Base-by-base conservation (phyloP, 2,888 invertebrate genomes). In the Endotricha flammealis region DNA sequence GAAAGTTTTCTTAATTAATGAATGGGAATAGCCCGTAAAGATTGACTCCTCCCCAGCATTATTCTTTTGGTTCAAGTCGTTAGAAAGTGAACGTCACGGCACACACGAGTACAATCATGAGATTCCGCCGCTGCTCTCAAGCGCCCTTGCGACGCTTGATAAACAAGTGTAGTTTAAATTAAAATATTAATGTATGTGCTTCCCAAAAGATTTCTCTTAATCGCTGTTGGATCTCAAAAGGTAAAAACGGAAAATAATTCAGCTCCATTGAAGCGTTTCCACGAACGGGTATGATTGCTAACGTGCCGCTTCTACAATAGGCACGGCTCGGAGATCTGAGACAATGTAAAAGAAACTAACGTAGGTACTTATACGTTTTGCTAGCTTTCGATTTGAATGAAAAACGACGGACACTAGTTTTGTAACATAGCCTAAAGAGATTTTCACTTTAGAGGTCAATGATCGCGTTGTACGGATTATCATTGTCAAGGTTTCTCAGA, bases 1-100 rank as follows among this genome's bases (percentile, higher is more conserved):
- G 69, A 76, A 76, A 78, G 72, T 79, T 75, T 71, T 64, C 64
- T 65, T 66, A 73, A 77, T 73, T 77, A 79, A 75, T 73, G 65
- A 64, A 64, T 73, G 69, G 58, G 66, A 72, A 64, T 66, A 58
- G 50, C 45, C 57, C 48, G 44, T 64, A 57, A 57, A 64, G 60
- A 62, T 63, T 51, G 64, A 54, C 63, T 64, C 57, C 50, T 59
- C 57, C 62, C 61, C 53, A 57, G 55, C 50, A 66, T 72, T 69
- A 70, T 71, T 67, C 60, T 65, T 64, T 61, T 46, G 53, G 46
- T 50, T 52, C 57, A 48, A 46, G 53, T 56, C 55, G 49, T 60
- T 77, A 78, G 79, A 80, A 80, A 80, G 79, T 64, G 67, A 77
- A 55, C 54, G 62, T 60, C 52, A 30, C 41, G 22, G 35, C 22